These are phyloP conservation scores for Cynopterus sphinx DNA, from an alignment of 2,797 vertebrate species.

Conservation along the genomic window DNA sequence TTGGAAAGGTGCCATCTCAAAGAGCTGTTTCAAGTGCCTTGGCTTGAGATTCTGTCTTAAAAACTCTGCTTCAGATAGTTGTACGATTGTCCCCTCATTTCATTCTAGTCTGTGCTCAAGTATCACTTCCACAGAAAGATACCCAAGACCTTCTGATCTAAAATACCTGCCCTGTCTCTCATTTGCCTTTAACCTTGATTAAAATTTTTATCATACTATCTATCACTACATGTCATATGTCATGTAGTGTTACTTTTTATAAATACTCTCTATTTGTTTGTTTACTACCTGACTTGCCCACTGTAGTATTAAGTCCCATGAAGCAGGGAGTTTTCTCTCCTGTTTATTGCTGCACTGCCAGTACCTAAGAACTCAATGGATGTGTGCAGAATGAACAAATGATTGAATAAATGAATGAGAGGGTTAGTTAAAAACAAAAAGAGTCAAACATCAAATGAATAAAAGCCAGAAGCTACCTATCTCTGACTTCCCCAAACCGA, in stretches of 20 bases:
- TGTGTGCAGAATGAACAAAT: background rate
- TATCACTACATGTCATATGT: background rate
- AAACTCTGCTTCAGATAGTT: background rate
- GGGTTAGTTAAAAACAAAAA: background rate
- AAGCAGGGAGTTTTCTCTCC: background rate
- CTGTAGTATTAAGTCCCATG: background rate
- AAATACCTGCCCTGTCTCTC: background rate
- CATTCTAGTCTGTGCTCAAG: background rate
- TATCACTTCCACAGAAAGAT: background rate
- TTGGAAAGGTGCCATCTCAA: background rate
- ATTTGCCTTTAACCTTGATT: background rate
- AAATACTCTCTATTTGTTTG: background rate
- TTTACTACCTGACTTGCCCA: background rate
- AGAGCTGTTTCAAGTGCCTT: background rate
- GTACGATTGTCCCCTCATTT: background rate
- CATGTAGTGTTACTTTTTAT: background rate
- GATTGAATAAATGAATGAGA: background rate
- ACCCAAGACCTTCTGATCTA: background rate
- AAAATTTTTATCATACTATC: background rate
- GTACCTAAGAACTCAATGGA: background rate
- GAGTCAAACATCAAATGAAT: background rate
- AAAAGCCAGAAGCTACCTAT: background rate
- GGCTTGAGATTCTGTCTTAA: background rate
- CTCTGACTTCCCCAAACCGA: background rate
- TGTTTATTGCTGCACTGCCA: background rate